Evolutionary conservation across 53 echinoderm and acorn worm genomes (phyloP).

Genomic region (Paracentrotus lividus): DNA sequence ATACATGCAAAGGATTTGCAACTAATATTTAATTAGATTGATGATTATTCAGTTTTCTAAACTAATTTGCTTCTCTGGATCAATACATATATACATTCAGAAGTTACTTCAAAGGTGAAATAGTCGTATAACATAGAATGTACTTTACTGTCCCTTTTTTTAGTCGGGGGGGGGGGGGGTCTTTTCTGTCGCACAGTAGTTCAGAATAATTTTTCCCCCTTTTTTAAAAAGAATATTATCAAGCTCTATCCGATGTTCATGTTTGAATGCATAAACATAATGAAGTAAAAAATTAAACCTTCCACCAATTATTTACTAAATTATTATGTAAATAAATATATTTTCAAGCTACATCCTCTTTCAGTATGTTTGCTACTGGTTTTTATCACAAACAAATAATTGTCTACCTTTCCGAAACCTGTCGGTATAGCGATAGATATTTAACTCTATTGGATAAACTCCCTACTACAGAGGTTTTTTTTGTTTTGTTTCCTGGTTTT

Average conservation of each 20-base stretch:
- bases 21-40: too few relatives aligned
- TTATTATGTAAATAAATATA: neutral
- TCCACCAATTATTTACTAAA: neutral
- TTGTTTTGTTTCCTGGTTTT: neutral
- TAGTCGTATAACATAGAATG: neutral
- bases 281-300: neutral
- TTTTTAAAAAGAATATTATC: neutral
- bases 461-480: neutral
- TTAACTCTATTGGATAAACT: neutral
- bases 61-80: neutral
- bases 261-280: neutral
- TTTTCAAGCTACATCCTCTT: neutral
- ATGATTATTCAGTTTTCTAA: neutral
- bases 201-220: neutral
- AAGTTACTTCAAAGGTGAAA: neutral
- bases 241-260: neutral
- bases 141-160: neutral
- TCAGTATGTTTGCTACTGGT: neutral
- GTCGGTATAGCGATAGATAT: neutral
- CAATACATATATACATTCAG: too few relatives aligned
- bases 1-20: neutral
- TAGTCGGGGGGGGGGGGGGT: neutral
- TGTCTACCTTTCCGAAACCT: neutral
- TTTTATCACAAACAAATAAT: neutral
- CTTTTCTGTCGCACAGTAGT: neutral